Evolutionary conservation across 2,113 vertebrate genomes (phyloP).

Genomic region (Ptychochromis oligacanthus): DNA sequence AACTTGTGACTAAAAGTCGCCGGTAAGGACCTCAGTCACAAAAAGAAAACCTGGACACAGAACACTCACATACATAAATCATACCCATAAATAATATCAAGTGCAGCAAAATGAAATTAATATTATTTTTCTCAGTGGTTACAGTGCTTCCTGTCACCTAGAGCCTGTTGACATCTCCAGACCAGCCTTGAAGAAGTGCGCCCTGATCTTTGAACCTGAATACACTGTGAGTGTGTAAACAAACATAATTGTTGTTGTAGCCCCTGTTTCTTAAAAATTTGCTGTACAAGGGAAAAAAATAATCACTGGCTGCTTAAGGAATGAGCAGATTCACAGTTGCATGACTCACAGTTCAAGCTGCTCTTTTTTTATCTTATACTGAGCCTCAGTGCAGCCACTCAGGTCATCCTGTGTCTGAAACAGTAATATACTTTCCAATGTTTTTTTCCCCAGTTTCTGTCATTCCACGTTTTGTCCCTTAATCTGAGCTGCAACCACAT

Average conservation of each 20-base stretch:
- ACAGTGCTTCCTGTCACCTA: not conserved
- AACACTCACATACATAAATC: not conserved
- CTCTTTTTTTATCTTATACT: too few species aligned
- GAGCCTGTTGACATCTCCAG: not conserved
- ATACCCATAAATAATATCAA: too few species aligned
- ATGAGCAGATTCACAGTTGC: too few species aligned
- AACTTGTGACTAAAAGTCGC: fast-evolving
- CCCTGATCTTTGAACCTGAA: fast-evolving
- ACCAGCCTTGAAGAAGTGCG: conserved; percentile 22
- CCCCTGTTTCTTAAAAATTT: too few species aligned
- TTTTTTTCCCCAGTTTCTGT: not conserved
- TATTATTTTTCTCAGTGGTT: fast-evolving
- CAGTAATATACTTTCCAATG: not conserved
- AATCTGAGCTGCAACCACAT: not conserved
- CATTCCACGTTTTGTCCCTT: fast-evolving
- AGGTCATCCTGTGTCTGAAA: too few species aligned
- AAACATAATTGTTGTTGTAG: not conserved
- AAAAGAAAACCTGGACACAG: not conserved
- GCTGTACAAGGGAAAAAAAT: too few species aligned
- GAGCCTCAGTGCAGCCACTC: too few species aligned
- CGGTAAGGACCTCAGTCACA: not conserved
- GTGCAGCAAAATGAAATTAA: not conserved
- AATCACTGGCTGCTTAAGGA: too few species aligned
- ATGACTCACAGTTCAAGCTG: too few species aligned
- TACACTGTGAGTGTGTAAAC: not conserved